Evolutionary conservation across 2,113 vertebrate genomes (phyloP).

Genomic region (human (Homo sapiens)): GRCh38 chr1:70983001-70983500

Average conservation of each 20-base stretch:
- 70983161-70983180: background rate
- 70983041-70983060: background rate
- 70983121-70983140: background rate
- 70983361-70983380: background rate
- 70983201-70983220: too few relatives aligned
- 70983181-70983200: background rate
- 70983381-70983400: background rate
- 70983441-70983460: background rate
- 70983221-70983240: background rate
- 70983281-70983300: too few relatives aligned
- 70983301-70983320: background rate
- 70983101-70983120: accelerated
- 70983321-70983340: background rate
- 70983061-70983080: background rate
- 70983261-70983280: background rate
- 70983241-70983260: background rate
- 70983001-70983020: background rate
- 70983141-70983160: background rate
- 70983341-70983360: background rate
- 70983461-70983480: background rate
- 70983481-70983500: background rate
- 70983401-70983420: background rate
- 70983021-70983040: background rate
- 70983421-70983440: background rate
- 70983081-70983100: background rate